phyloP scores from a whole-genome alignment of 2,113 vertebrate genomes.

The Psephotus haematonotus region DNA sequence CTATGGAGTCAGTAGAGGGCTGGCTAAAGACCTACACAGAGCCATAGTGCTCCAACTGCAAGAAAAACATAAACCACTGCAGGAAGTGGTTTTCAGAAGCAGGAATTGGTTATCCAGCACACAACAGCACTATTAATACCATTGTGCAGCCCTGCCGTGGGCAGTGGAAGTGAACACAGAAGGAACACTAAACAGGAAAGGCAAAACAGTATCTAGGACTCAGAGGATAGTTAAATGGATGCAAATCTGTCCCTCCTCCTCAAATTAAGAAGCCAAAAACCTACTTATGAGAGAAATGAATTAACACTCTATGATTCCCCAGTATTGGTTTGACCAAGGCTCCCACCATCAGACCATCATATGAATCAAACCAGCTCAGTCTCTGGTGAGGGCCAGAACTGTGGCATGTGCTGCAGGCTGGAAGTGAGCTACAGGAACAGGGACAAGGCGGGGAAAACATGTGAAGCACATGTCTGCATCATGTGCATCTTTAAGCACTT shows the following conservation, averaged over 20 bases:
- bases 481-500: not conserved
- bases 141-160: not conserved
- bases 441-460: not conserved
- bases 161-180: not conserved
- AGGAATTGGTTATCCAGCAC: not conserved
- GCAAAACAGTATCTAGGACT: not conserved
- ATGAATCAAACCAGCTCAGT: not conserved
- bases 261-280: not conserved
- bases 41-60: not conserved
- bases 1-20: not conserved
- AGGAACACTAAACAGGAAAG: not conserved
- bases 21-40: not conserved
- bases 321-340: not conserved
- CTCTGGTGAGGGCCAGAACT: not conserved
- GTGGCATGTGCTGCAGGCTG: not conserved
- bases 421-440: not conserved
- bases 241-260: not conserved
- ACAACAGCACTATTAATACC: not conserved
- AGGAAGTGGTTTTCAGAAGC: not conserved
- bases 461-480: not conserved
- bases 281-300: not conserved
- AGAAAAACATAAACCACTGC: not conserved
- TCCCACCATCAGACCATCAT: not conserved
- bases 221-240: not conserved
- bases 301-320: not conserved